Evolutionary conservation across 1,140 invertebrate species (phyloP), one percentile per base, ranked within the genome.

Genomic region (Cotesia typhae): DNA sequence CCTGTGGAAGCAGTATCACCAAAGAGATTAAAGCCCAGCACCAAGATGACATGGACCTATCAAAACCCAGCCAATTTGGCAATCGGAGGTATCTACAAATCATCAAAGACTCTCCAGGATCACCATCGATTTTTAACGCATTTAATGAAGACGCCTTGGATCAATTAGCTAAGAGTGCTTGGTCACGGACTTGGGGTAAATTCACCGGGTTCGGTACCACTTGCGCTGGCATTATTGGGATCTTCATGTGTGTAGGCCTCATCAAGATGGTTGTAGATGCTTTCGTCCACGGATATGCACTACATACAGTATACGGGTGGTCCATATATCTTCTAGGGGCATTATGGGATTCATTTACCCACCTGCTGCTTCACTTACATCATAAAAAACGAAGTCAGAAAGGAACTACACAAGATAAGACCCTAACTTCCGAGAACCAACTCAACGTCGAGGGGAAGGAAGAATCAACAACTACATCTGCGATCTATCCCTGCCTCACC

Each of bases 291-390:
- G 72, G 70, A 3, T 74, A 68, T 7, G 57, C 67, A 0, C 69
- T 76, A 4, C 73, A 76, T 28, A 2, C n/a, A 4, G 64, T 74
- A 1, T 76, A 74, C 36, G 72, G 75, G 12, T 76, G 66, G 65
- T 72, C 69, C 37, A 52, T 76, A 5, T 38, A 72, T 14, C 28
- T 76, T 17, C 1, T 76, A 0, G 75, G 17, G 1, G 66, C 75
- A 10, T 17, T 74, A 1, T 76, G 72, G 66, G 57, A 72, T 14
- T 73, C 67, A 14, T 4, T 75, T 1, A 73, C 74, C 0, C 55
- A 75, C 14, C 20, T 75, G 6, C 4, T 75, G 0, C 17, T 65
- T 4, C 63, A 65, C 3, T 14, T 65, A 14, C 37, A 4, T n/a
- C 0, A 35, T 28, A 7, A 52, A n/a, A 52, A n/a, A 52, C 20